Evolutionary conservation across 2,888 invertebrate species (phyloP).

Genomic region (Lasius platythorax): DNA sequence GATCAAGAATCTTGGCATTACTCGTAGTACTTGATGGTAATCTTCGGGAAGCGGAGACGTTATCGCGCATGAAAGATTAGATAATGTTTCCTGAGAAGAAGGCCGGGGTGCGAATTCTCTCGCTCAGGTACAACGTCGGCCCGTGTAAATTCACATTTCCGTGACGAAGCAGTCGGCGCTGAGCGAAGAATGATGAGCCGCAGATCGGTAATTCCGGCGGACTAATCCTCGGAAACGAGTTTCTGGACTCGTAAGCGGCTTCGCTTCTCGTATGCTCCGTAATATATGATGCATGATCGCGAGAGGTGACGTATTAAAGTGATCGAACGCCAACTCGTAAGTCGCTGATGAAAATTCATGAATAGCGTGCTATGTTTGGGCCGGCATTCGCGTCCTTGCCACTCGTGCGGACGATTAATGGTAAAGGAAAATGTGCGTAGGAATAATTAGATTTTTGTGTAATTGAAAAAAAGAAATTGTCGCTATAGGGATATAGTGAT

Average conservation of each 20-base stretch:
- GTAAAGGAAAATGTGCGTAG: not conserved
- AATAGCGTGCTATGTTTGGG: not conserved
- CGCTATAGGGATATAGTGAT: not conserved
- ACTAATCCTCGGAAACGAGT: constrained; percentile 69
- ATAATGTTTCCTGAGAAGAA: constrained; percentile 64
- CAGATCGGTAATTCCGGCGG: constrained; percentile 63
- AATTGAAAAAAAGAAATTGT: constrained; percentile 22
- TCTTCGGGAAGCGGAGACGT: not conserved
- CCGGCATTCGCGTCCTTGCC: not conserved
- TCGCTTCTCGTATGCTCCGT: constrained; percentile 6
- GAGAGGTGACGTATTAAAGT: constrained; percentile 45
- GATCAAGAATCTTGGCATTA: not conserved
- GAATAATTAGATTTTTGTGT: constrained; percentile 28
- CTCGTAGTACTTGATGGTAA: not conserved
- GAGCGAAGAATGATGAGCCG: constrained; percentile 56
- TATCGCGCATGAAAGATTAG: constrained; percentile 58
- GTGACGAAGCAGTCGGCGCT: constrained; percentile 54
- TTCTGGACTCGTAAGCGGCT: constrained; percentile 45
- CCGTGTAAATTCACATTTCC: constrained; percentile 68
- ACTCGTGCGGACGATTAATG: constrained; percentile 7
- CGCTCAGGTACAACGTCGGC: constrained; percentile 49
- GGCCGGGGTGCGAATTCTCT: constrained; percentile 27
- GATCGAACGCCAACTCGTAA: constrained; percentile 38
- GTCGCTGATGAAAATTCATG: constrained; percentile 52
- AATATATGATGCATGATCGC: constrained; percentile 54